Evolutionary conservation across 1,140 invertebrate species (phyloP), one percentile per base, ranked within the genome.

Genomic region (Sipha flava): DNA sequence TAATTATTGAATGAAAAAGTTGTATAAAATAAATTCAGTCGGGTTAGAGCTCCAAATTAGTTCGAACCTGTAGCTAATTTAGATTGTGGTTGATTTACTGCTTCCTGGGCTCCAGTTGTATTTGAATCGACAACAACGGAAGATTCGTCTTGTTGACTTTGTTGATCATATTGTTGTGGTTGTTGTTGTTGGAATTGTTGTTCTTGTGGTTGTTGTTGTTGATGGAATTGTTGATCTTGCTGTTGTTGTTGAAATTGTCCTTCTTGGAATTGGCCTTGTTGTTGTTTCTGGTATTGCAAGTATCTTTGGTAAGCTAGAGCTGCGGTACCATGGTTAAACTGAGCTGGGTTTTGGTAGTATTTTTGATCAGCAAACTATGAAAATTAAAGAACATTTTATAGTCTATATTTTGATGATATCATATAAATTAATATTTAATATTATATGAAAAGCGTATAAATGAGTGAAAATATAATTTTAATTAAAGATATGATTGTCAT

Each of bases 41-140:
- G 49, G 29, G 73, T 52, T 29, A 54, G 26, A 57, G 31, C 73
- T 54, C 34, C 73, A 59, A 77, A 77, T 77, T 77, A 77, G 34
- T 59, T 77, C 73, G 73, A 77, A 77, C 73, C 73, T 77, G 73
- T 57, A 9, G 73, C 12, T 77, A 77, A 37, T 77, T 77, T 77
- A 43, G 73, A 26, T 77, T 59, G 73, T 43, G 52, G 73, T 59
- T 59, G 73, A 14, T 16, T 16, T 23, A 43, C 52, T 10, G 16
- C 14, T 3, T 77, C 14, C 16, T 59, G 73, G 14, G 18, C 16
- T 70, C 40, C 66, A 57, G 23, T 29, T 5, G 37, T n/a, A 37
- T 37, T 54, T 14, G 73, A 77, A 29, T 77, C 49, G 18, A 77
- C 52, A 0, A 57, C 49, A 9, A 75, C 72, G 2, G 73, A 59